Conservation (phyloP, 2,797 vertebrate species). For the Anolis apletophallus region DNA sequence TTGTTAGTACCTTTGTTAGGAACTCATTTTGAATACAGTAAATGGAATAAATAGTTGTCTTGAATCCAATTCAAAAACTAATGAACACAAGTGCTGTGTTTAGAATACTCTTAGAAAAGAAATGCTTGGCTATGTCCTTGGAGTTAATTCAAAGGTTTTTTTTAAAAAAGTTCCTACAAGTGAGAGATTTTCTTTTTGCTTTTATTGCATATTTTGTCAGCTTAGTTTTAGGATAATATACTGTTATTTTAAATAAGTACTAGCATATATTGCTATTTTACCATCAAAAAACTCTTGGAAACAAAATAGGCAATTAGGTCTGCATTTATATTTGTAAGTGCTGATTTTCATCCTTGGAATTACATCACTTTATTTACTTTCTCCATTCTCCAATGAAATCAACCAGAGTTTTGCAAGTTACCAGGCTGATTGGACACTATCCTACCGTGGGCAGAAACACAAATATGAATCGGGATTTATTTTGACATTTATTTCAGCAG, state of each 20-base stretch:
- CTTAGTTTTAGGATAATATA: slow-evolving; percentile 35
- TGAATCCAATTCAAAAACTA: slow-evolving; percentile 18
- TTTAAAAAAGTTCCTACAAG: slow-evolving; percentile 9
- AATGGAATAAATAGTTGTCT: neutral
- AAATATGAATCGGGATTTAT: neutral
- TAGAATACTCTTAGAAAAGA: slow-evolving; percentile 13
- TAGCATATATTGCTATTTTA: neutral
- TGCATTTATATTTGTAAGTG: neutral
- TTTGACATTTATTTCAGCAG: neutral
- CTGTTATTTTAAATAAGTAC: slow-evolving; percentile 18
- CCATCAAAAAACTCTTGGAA: slow-evolving; percentile 20
- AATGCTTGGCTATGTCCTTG: slow-evolving; percentile 8
- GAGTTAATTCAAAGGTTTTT: slow-evolving; percentile 19
- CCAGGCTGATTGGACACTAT: neutral
- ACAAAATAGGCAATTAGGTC: slow-evolving; percentile 27
- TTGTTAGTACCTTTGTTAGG: neutral
- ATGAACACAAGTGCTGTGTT: neutral
- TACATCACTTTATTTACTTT: slow-evolving; percentile 21
- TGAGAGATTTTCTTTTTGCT: slow-evolving; percentile 3
- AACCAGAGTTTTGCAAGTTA: neutral
- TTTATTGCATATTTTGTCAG: slow-evolving; percentile 29
- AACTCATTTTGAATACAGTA: neutral
- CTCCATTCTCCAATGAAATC: neutral
- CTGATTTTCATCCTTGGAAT: slow-evolving; percentile 28
- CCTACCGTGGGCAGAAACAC: neutral